A percentile compares a stretch with the other conserved stretches of the same genome.
These are phyloP conservation scores for Ophion costatus DNA, from an alignment of 2,888 invertebrate genomes.

Conservation along the genomic window DNA sequence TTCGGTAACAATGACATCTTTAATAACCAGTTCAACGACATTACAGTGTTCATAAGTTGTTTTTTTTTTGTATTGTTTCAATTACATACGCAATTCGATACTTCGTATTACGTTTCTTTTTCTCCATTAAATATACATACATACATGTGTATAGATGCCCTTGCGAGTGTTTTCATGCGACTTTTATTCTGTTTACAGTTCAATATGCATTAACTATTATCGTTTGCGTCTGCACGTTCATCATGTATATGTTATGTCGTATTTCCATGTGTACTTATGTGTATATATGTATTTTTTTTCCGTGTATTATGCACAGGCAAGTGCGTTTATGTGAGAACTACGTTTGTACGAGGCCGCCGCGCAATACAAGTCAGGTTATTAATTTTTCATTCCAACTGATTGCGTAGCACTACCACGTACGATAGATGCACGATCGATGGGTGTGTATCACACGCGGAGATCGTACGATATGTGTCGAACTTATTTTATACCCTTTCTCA, in stretches of 20 bases:
- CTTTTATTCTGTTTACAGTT: slow-evolving; percentile 53
- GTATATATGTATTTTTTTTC: slow-evolving; percentile 48
- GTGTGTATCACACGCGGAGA: slow-evolving; percentile 46
- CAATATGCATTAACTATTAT: slow-evolving; percentile 52
- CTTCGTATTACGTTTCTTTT: slow-evolving; percentile 72
- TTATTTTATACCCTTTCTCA: slow-evolving; percentile 29
- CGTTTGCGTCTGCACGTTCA: slow-evolving; percentile 45
- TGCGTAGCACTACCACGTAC: slow-evolving; percentile 62
- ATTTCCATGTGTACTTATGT: slow-evolving; percentile 47
- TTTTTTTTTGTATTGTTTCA: slow-evolving; percentile 69
- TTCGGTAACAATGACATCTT: slow-evolving; percentile 83
- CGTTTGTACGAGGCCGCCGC: slow-evolving; percentile 55
- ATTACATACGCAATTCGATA: slow-evolving; percentile 78
- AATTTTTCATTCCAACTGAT: slow-evolving; percentile 53
- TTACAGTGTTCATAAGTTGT: slow-evolving; percentile 70
- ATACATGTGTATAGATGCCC: slow-evolving; percentile 76
- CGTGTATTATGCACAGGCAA: slow-evolving; percentile 62
- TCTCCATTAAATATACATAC: slow-evolving; percentile 80
- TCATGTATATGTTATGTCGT: slow-evolving; percentile 53
- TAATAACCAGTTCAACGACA: slow-evolving; percentile 83
- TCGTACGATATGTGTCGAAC: slow-evolving; percentile 59
- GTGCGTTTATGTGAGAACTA: slow-evolving; percentile 60
- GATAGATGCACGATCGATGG: slow-evolving; percentile 54
- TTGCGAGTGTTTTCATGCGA: slow-evolving; percentile 63
- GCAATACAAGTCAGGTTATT: slow-evolving; percentile 55